phyloP scores from a whole-genome alignment of 1,140 invertebrate genomes.

The Papilio xuthus region DNA sequence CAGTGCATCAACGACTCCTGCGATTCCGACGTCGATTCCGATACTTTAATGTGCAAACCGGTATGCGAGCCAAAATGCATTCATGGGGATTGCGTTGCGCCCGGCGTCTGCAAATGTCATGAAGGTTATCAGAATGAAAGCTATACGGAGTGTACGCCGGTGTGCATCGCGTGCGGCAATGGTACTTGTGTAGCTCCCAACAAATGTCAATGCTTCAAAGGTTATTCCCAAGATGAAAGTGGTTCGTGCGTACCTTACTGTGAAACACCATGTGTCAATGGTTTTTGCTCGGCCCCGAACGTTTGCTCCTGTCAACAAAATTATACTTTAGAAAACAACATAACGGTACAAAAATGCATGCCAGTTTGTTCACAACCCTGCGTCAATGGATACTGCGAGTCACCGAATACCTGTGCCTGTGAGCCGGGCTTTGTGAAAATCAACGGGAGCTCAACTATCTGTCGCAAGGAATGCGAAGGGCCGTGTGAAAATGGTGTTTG shows the following conservation, averaged over 20 bases:
- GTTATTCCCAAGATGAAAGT: constrained; percentile 35
- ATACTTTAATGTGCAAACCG: constrained; percentile 33
- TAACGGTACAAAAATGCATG: constrained; percentile 32
- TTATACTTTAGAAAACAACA: constrained; percentile 27
- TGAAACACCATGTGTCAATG: constrained; percentile 38
- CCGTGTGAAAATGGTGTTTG: constrained; percentile 50
- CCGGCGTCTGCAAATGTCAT: constrained; percentile 74
- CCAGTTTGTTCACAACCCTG: constrained; percentile 39
- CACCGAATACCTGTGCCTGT: constrained; percentile 44
- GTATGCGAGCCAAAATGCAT: constrained; percentile 42
- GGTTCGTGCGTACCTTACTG: constrained; percentile 44
- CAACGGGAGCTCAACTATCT: not conserved
- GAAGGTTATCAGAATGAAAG: constrained; percentile 49
- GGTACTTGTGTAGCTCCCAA: constrained; percentile 54
- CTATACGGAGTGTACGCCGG: constrained; percentile 64
- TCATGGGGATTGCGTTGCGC: constrained; percentile 80
- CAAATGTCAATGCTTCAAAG: constrained; percentile 39
- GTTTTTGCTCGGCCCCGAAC: constrained; percentile 39
- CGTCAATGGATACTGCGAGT: constrained; percentile 41
- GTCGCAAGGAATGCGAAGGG: constrained; percentile 46
- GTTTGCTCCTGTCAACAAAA: constrained; percentile 40
- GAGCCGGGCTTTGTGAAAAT: constrained; percentile 36
- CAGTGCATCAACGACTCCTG: constrained; percentile 67
- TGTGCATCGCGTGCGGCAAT: constrained; percentile 76
- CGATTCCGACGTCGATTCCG: not conserved